phyloP scores from a whole-genome alignment of 2,797 vertebrate genomes.

The Gobio occitaniae region DNA sequence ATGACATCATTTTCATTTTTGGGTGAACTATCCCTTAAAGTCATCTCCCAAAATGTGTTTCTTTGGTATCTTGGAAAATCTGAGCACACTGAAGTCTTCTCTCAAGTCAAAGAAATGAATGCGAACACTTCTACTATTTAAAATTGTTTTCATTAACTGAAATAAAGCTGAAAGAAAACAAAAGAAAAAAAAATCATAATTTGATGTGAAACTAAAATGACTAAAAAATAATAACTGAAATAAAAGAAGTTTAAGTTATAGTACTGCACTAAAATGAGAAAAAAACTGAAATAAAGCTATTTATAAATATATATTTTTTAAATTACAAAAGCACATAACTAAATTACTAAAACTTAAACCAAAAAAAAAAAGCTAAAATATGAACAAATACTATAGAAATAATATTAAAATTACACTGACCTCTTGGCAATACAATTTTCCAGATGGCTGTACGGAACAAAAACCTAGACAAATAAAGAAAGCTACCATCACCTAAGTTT shows the following conservation, averaged over 20 bases:
- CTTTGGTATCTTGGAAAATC: background rate
- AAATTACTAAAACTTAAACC: background rate
- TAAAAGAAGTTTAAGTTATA: too few relatives aligned
- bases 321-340: too few relatives aligned
- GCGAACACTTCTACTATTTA: background rate
- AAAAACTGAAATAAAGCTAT: too few relatives aligned
- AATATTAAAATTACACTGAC: background rate
- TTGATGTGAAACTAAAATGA: too few relatives aligned
- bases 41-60: background rate
- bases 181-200: too few relatives aligned
- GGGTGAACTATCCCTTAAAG: background rate
- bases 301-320: too few relatives aligned
- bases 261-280: too few relatives aligned
- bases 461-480: background rate
- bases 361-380: slow-evolving; percentile 11
- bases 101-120: slow-evolving; percentile 10
- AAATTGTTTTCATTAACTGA: too few relatives aligned
- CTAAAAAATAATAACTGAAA: too few relatives aligned
- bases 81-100: background rate
- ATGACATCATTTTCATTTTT: background rate
- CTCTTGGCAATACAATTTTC: background rate
- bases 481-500: background rate
- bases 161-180: too few relatives aligned
- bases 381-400: background rate
- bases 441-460: background rate